Evolutionary conservation across 2,888 invertebrate species (phyloP), one percentile per base, ranked within the genome.

Genomic region (Oligia strigilis): DNA sequence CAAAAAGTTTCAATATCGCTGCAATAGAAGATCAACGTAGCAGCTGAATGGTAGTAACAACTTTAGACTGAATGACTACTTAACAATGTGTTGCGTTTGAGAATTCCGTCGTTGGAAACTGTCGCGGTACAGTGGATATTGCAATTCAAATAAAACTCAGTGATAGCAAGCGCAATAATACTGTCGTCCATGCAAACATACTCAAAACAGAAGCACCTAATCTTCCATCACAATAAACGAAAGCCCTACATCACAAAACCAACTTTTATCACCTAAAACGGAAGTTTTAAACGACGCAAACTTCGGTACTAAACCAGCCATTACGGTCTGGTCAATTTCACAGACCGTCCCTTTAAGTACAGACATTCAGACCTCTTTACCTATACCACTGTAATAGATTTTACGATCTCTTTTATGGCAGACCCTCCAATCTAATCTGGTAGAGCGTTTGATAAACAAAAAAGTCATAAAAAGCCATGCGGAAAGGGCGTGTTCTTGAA

Each of bases 391-490:
- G 87, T 86, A 88, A 89, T 87, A 84, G 83, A 86, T 90, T 94
- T 94, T 93, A 94, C 90, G 84, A 87, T 64, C 74, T 55, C 84
- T 87, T 94, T 94, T 94, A 93, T 88, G 78, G 87, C 76, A 81
- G 83, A 83, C 88, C 86, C 88, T 88, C 77, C 89, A 90, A 92
- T 93, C 90, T 93, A 92, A 94, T 94, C 94, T 93, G 89, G 78
- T 87, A 76, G 81, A 90, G 83, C 85, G 89, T 90, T 89, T 82
- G 80, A 87, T 88, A 91, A 89, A 89, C 86, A 86, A 89, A 89
- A 90, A 82, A 81, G 81, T 55, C 86, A 75, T 91, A 90, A 91
- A 90, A 71, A 80, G 60, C 80, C 82, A 73, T 69, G 73, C 83
- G 83, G 76, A 84, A 82, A 72, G 75, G 73, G 77, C 74, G 70